Evolutionary conservation across 2,113 vertebrate genomes (phyloP).

Genomic region (Tinamus guttatus): DNA sequence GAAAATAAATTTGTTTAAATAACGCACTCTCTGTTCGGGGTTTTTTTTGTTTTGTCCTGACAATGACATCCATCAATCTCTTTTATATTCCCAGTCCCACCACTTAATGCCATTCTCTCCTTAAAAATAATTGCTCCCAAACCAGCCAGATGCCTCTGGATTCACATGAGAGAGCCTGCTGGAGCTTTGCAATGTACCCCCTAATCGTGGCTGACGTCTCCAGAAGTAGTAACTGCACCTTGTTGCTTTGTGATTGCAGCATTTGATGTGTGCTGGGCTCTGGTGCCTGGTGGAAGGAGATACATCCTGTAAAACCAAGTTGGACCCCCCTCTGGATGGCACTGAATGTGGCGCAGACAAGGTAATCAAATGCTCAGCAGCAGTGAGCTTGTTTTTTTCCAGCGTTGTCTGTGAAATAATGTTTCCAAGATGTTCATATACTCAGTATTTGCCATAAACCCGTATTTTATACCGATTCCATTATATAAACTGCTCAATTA

Average conservation of each 20-base stretch:
- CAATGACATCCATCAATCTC: neutral
- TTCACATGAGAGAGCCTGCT: constrained; percentile 7
- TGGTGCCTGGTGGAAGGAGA: constrained; percentile 98
- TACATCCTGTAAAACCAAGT: constrained; percentile 92
- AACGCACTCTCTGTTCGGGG: neutral
- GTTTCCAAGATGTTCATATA: neutral
- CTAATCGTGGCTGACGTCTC: constrained; percentile 3
- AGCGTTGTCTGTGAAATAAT: neutral
- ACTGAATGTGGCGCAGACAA: constrained; percentile 97
- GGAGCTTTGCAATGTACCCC: neutral
- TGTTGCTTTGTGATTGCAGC: constrained; percentile 80
- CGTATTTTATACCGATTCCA: neutral
- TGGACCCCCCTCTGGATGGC: constrained; percentile 97
- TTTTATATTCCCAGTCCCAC: neutral
- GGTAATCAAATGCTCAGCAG: constrained; percentile 75
- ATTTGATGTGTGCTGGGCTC: constrained; percentile 94
- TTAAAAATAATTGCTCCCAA: constrained; percentile 18
- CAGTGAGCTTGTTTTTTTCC: neutral
- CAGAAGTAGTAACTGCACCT: constrained; percentile 14
- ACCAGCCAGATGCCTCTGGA: neutral
- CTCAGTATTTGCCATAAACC: neutral
- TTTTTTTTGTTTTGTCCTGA: neutral
- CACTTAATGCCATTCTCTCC: neutral
- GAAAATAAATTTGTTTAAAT: constrained; percentile 9
- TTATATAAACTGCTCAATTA: neutral